phyloP scores from a whole-genome alignment of 2,113 vertebrate genomes.

The Eulemur macaco region DNA sequence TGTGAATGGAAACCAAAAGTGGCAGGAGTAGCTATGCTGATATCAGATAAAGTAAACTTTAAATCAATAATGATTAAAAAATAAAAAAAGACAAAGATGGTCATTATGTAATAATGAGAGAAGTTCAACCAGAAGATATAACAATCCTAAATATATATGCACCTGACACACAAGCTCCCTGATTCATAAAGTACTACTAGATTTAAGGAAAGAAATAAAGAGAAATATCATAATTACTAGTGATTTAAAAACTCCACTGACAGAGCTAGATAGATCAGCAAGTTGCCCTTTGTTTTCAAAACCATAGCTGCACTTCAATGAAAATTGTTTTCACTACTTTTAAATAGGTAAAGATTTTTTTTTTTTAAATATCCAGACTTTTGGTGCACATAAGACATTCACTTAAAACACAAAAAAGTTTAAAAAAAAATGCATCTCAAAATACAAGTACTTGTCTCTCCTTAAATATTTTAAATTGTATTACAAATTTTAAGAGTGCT shows the following conservation, averaged over 20 bases:
- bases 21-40: too few relatives aligned
- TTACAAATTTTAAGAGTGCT: neutral
- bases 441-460: neutral
- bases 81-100: too few relatives aligned
- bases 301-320: neutral
- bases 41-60: too few relatives aligned
- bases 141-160: too few relatives aligned
- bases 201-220: too few relatives aligned
- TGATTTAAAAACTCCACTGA: neutral
- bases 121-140: too few relatives aligned
- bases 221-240: too few relatives aligned
- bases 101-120: too few relatives aligned
- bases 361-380: neutral
- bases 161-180: too few relatives aligned
- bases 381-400: neutral
- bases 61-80: too few relatives aligned
- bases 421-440: neutral
- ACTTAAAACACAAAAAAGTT: neutral
- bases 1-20: too few relatives aligned
- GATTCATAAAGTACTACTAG: too few relatives aligned
- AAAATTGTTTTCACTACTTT: neutral
- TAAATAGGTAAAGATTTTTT: neutral
- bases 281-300: neutral
- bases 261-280: neutral
- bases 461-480: neutral